Evolutionary conservation across 2,888 invertebrate genomes (phyloP), one percentile per base, ranked within the genome.

Genomic region (Dinocampus coccinellae): DNA sequence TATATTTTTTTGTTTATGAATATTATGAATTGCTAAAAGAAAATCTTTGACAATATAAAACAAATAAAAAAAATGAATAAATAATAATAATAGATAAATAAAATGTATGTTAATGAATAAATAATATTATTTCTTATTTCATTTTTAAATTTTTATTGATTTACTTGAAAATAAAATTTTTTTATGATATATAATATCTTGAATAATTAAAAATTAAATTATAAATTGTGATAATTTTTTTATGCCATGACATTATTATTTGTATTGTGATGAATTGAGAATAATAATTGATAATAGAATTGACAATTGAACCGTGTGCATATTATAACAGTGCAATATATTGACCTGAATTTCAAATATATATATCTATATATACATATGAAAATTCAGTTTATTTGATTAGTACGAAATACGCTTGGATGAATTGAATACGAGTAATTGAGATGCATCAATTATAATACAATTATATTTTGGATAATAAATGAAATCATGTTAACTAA

Each of bases 401-500:
- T 73, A 70, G 57, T 39, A 67, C 67, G 52, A 70, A 70, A 65
- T 47, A 47, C 64, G 64, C 64, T 64, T 70, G 68, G 22, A 36
- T 42, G 36, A 68, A 61, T 73, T 63, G 47, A 53, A 61, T 63
- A 47, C 33, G 6, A 33, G 53, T 53, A 53, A 70, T 22, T 61
- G 34, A 61, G 57, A 67, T 69, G 63, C 61, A 60, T 63, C 69
- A 64, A 74, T 74, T 74, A 66, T 70, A 72, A 74, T 74, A 68
- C 68, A 65, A 74, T 74, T 70, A 68, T 62, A 4, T 34, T 70
- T 26, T 64, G 68, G 62, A 53, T 63, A 71, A 68, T 70, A 69
- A 70, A 68, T 62, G 29, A 26, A 55, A 72, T 74, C 65, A 33
- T 42, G 60, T 74, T 72, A 65, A 55, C 53, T 24, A 62, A 39